These are phyloP conservation scores for Eretmocerus hayati DNA, from an alignment of 2,888 invertebrate species.

Conservation along the genomic window DNA sequence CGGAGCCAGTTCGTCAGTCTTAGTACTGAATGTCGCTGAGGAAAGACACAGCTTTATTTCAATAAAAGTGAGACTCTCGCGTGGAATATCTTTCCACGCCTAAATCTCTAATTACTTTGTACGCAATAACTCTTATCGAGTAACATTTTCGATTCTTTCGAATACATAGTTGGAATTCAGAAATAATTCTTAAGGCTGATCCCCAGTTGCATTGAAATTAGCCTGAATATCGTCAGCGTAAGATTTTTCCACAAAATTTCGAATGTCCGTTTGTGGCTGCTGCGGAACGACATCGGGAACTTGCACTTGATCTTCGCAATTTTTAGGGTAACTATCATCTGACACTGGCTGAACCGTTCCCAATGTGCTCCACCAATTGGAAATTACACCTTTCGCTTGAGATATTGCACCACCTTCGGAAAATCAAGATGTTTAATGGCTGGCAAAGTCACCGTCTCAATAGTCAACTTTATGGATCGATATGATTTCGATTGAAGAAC, in stretches of 20 bases:
- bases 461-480: too few species aligned
- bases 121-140: too few species aligned
- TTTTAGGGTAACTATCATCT: slow-evolving; percentile 7
- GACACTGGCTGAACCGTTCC: slow-evolving; percentile 50
- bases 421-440: too few species aligned
- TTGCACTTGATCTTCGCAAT: slow-evolving; percentile 5
- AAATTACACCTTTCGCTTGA: slow-evolving; percentile 81
- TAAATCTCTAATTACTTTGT: too few species aligned
- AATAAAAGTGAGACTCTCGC: too few species aligned
- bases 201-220: not conserved
- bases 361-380: slow-evolving; percentile 78
- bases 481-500: too few species aligned
- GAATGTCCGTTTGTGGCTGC: not conserved
- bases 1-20: too few species aligned
- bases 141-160: not conserved
- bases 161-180: not conserved
- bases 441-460: too few species aligned
- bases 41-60: too few species aligned
- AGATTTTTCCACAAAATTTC: not conserved
- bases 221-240: not conserved
- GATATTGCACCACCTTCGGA: slow-evolving; percentile 80
- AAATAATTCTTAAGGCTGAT: not conserved
- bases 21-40: too few species aligned
- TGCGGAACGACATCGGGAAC: slow-evolving; percentile 5
- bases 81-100: too few species aligned